Base-by-base conservation (phyloP, 2,888 invertebrate species). In the Physocephala rufipes region DNA sequence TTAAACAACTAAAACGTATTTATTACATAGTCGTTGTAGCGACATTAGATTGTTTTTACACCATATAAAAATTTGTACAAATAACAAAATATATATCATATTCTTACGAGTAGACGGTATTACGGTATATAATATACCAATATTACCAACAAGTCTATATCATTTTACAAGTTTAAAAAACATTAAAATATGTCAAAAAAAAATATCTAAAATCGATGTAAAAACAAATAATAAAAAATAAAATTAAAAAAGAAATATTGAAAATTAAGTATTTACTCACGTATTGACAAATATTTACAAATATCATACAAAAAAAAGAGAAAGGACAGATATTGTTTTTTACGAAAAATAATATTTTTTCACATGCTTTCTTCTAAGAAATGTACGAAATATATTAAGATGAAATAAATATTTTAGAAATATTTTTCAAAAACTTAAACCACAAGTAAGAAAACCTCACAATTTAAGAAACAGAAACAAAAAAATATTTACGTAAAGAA, bases 31-130 rank as follows among this genome's bases (percentile, higher is more conserved):
- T 72, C 75, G 70, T 72, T 74, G 47, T 74, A 71, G 70, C 63
- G 58, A 63, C 19, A 13, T 70, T 66, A 24, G 21, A 19, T 73
- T n/a, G 9, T 70, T 67, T n/a, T n/a, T 67, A 43, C 62, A 61
- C 66, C 69, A 62, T 74, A 64, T 19, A 71, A 65, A 78, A 71
- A 71, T 76, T 77, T 82, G 81, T 81, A 81, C 81, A 80, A 81
- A 79, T 71, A 70, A 26, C 12, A 19, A 3, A 63, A 45, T 19
- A 55, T 55, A 55, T 55, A 24, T 26, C 28, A 26, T n/a, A 26
- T 26, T 26, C 15, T 24, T 26, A 26, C 9, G 2, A 55, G 28
- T 55, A 55, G 24, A 55, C n/a, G n/a, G n/a, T n/a, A 36, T 7
- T 36, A 36, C 36, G 36, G 4, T 26, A 26, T 55, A 26, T 15